Percentiles rank a stretch among this genome's conserved stretches.
Evolutionary conservation across 2,888 invertebrate species (phyloP).

Genomic region (Calameuta idolon): DNA sequence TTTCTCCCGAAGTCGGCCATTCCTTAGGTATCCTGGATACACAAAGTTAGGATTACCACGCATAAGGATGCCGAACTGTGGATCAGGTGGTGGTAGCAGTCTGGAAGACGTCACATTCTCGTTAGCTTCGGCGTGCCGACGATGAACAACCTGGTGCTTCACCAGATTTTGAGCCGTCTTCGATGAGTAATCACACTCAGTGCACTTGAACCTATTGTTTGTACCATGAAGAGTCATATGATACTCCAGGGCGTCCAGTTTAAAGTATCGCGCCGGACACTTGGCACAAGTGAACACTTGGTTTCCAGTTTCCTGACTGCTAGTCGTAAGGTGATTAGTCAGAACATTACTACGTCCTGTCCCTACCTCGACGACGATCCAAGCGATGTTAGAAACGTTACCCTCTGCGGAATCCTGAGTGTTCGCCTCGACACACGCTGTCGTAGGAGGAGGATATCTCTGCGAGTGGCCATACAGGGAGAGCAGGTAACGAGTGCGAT

Average conservation of each 20-base stretch:
- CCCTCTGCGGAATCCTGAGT: conserved; percentile 27
- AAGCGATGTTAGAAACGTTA: conserved; percentile 42
- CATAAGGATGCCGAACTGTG: conserved; percentile 77
- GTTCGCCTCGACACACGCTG: conserved; percentile 59
- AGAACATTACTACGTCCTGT: not conserved
- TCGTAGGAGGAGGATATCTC: conserved; percentile 75
- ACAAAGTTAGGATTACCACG: conserved; percentile 83
- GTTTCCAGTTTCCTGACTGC: conserved; percentile 37
- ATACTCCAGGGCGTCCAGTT: conserved; percentile 77
- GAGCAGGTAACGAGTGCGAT: conserved; percentile 78
- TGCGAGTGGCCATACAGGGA: conserved; percentile 75
- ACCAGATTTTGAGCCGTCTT: conserved; percentile 77
- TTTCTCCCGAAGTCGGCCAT: conserved; percentile 81
- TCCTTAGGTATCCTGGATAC: conserved; percentile 80
- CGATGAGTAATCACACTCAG: conserved; percentile 78
- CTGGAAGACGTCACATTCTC: conserved; percentile 13
- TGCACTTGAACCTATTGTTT: conserved; percentile 75
- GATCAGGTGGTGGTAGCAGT: conserved; percentile 70
- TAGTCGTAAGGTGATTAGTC: conserved; percentile 17
- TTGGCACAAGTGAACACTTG: conserved; percentile 70
- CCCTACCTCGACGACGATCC: conserved; percentile 57
- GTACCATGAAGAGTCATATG: conserved; percentile 78
- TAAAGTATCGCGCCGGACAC: conserved; percentile 82
- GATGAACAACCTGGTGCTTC: conserved; percentile 74
- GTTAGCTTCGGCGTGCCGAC: conserved; percentile 39